phyloP scores from a whole-genome alignment of 2,888 invertebrate species.

The Drosophila rellima region DNA sequence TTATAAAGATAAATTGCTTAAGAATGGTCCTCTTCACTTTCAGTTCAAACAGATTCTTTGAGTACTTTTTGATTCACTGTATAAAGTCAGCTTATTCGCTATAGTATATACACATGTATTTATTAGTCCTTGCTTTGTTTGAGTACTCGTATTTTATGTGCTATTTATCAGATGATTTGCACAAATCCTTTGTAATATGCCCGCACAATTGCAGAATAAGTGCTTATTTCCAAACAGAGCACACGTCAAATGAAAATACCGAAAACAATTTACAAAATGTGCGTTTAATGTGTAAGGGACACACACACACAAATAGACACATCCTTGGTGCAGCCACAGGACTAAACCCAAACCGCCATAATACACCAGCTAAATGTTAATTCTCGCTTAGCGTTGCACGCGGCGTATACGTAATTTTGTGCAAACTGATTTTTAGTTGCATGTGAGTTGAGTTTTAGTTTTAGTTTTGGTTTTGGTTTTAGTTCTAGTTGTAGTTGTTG shows the following conservation, averaged over 20 bases:
- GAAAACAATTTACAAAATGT: conserved; percentile 38
- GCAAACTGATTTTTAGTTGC: conserved; percentile 77
- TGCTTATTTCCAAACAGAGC: conserved; percentile 20
- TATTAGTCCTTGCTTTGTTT: not conserved
- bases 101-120: not conserved
- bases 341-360: conserved; percentile 55
- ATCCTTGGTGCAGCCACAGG: conserved; percentile 7
- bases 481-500: not conserved
- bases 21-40: not conserved
- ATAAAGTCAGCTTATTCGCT: not conserved
- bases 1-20: too few species aligned
- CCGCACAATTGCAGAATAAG: conserved; percentile 48
- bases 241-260: conserved; percentile 28
- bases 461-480: conserved; percentile 28
- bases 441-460: conserved; percentile 43
- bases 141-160: conserved; percentile 12
- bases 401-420: conserved; percentile 71
- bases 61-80: not conserved
- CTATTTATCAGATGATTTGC: conserved; percentile 38
- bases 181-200: conserved; percentile 46
- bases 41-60: not conserved
- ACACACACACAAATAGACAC: conserved; percentile 4
- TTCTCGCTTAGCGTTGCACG: conserved; percentile 67
- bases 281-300: conserved; percentile 28
- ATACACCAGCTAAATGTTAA: conserved; percentile 72